Evolutionary conservation across 2,113 vertebrate genomes (phyloP).

Genomic region (Neodontobutis hainanensis): DNA sequence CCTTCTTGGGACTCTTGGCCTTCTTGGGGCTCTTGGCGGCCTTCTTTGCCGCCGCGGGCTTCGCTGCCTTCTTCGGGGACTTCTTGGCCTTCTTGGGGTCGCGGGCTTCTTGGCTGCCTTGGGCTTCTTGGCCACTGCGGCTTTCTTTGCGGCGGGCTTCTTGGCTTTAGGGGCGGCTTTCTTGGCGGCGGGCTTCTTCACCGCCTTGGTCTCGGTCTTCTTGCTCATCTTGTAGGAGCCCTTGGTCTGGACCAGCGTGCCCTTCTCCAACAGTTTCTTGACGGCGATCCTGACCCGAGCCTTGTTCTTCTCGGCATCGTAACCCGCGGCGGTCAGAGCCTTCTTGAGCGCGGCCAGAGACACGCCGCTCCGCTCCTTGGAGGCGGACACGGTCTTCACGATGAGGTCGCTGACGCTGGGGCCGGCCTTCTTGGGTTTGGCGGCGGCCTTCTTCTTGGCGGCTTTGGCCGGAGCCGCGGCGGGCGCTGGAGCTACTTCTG

Average conservation of each 20-base stretch:
- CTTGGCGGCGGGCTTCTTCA: conserved; percentile 6
- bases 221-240: too few species aligned
- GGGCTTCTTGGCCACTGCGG: conserved; percentile 10
- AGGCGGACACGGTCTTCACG: conserved; percentile 67
- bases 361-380: conserved; percentile 72
- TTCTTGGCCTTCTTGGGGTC: background rate
- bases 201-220: background rate
- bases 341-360: too few species aligned
- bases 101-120: conserved; percentile 15
- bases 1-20: conserved; percentile 12
- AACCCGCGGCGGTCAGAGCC: conserved; percentile 74
- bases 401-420: too few species aligned
- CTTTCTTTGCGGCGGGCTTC: background rate
- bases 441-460: conserved; percentile 52
- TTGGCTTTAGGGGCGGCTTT: conserved; percentile 21
- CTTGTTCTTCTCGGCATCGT: conserved; percentile 83
- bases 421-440: conserved; percentile 41
- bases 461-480: background rate
- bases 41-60: conserved; percentile 2
- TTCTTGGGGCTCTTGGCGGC: conserved; percentile 21
- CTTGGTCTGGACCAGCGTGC: too few species aligned
- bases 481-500: background rate
- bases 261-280: conserved; percentile 8
- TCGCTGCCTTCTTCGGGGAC: conserved; percentile 5
- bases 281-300: conserved; percentile 45